Percentiles rank a stretch among this genome's conserved stretches.
Evolutionary conservation across 2,888 invertebrate genomes (phyloP).

Genomic region (Tipula confusa): DNA sequence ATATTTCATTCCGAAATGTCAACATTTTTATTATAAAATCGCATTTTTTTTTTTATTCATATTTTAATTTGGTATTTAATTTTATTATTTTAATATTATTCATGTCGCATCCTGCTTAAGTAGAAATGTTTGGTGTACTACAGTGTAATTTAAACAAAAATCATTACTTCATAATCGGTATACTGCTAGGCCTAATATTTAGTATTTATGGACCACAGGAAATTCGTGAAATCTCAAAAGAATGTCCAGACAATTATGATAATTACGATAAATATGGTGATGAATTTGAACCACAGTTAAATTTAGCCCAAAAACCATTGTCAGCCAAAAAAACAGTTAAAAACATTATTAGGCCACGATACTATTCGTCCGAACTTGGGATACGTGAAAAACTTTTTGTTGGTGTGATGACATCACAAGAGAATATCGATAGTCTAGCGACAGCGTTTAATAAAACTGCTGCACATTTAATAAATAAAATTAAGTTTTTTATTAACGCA

Average conservation of each 20-base stretch:
- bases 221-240: slow-evolving; percentile 48
- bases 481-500: slow-evolving; percentile 72
- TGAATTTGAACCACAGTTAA: slow-evolving; percentile 50
- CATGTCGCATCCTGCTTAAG: background rate
- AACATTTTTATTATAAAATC: background rate
- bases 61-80: background rate
- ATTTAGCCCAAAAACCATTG: slow-evolving; percentile 50
- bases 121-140: background rate
- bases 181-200: slow-evolving; percentile 46
- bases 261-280: slow-evolving; percentile 48
- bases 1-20: background rate
- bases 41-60: background rate
- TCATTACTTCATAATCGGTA: slow-evolving; percentile 48
- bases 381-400: slow-evolving; percentile 85
- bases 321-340: slow-evolving; percentile 52
- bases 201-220: slow-evolving; percentile 48
- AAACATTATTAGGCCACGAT: slow-evolving; percentile 76
- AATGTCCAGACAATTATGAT: slow-evolving; percentile 48
- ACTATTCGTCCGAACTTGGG: slow-evolving; percentile 92
- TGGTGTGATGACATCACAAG: slow-evolving; percentile 74
- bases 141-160: slow-evolving; percentile 42
- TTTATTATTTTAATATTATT: background rate
- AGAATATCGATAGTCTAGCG: slow-evolving; percentile 66
- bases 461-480: slow-evolving; percentile 76
- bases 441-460: slow-evolving; percentile 84